Conservation (phyloP, 2,888 invertebrate genomes). For the Sceliomorpha sp. region DNA sequence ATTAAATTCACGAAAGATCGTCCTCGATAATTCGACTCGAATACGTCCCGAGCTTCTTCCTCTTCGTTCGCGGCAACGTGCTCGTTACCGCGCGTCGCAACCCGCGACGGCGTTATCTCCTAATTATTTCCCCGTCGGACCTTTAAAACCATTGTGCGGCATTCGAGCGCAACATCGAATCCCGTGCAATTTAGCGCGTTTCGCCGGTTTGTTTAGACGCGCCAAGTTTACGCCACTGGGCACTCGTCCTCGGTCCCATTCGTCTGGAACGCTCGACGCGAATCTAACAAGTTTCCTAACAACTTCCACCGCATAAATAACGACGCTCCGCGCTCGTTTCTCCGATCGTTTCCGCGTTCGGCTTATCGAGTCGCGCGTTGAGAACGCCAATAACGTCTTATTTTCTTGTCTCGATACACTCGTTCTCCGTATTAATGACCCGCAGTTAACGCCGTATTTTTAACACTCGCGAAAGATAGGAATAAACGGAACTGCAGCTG, state of each 20-base stretch:
- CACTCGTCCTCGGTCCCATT: conserved; percentile 48
- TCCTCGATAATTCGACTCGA: conserved; percentile 20
- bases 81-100: conserved; percentile 15
- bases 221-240: conserved; percentile 47
- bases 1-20: conserved; percentile 34
- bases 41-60: conserved; percentile 5
- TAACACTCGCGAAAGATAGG: too few species aligned
- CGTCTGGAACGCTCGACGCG: conserved; percentile 48
- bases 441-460: too few species aligned
- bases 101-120: conserved; percentile 24
- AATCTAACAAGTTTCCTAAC: conserved; percentile 51
- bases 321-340: conserved; percentile 21
- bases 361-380: conserved; percentile 29
- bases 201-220: conserved; percentile 39
- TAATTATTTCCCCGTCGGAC: conserved; percentile 40
- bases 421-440: too few species aligned
- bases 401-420: conserved; percentile 12
- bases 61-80: background rate
- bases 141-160: conserved; percentile 39
- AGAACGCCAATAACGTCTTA: conserved; percentile 36
- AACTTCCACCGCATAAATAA: conserved; percentile 43
- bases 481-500: too few species aligned
- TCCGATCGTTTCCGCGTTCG: conserved; percentile 22
- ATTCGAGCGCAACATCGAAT: conserved; percentile 8
- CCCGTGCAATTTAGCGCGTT: conserved; percentile 38